Evolutionary conservation across 2,888 invertebrate genomes (phyloP).

Genomic region (Onchidella celtica): DNA sequence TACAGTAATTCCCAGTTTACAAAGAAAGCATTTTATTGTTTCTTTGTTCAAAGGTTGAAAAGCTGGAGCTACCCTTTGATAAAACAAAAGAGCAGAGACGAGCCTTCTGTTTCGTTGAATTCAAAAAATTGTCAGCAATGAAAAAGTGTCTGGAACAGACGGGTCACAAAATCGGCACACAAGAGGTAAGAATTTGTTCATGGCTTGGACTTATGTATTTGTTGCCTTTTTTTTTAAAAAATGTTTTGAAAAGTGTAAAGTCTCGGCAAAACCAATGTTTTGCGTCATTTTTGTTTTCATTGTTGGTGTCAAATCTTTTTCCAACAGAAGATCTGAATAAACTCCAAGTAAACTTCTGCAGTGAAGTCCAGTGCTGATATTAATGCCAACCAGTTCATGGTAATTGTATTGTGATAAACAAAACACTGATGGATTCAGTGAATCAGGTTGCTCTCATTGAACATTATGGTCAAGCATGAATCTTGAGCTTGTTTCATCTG

Average conservation of each 20-base stretch:
- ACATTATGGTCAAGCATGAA: constrained; percentile 40
- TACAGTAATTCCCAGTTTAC: no score
- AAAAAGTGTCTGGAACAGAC: constrained; percentile 83
- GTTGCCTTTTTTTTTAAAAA: background rate
- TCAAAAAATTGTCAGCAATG: constrained; percentile 96
- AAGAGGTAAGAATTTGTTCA: constrained; percentile 85
- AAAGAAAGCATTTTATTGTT: no score
- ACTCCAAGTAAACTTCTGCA: constrained; percentile 20
- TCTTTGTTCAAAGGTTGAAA: no score
- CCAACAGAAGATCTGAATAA: constrained; percentile 6
- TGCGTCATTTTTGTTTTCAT: background rate
- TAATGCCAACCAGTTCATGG: constrained; percentile 6
- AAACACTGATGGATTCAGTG: constrained; percentile 15
- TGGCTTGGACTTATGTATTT: background rate
- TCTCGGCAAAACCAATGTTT: background rate
- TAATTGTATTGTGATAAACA: background rate
- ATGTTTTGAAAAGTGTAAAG: background rate
- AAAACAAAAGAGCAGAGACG: constrained; percentile 97
- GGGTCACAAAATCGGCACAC: constrained; percentile 84
- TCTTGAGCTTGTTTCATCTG: constrained; percentile 49
- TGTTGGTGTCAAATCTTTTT: background rate
- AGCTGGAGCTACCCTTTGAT: constrained; percentile 98
- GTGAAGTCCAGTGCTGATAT: constrained; percentile 1
- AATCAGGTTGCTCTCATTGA: constrained; percentile 25
- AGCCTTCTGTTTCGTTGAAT: constrained; percentile 98